These are phyloP conservation scores for Caenorhabditis inopinata DNA, from an alignment of 1,140 invertebrate genomes.

Conservation along the genomic window DNA sequence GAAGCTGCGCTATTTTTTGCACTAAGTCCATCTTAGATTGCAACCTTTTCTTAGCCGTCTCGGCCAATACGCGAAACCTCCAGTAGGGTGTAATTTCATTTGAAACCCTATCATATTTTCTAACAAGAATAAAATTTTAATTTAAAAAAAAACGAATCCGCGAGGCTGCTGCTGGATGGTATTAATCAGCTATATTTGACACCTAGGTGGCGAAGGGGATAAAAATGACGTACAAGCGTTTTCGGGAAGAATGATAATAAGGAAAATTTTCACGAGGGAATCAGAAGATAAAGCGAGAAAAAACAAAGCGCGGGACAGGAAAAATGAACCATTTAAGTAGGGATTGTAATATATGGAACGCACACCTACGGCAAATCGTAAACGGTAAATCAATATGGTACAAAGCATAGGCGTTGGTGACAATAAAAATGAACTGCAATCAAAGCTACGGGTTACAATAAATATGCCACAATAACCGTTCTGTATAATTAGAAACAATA, in stretches of 20 bases:
- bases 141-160: background rate
- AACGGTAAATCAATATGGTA: slow-evolving; percentile 29
- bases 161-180: background rate
- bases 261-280: too few relatives aligned
- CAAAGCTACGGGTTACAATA: background rate
- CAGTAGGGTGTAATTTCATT: slow-evolving; percentile 5
- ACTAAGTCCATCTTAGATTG: background rate
- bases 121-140: slow-evolving; percentile 30
- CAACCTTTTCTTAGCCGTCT: too few relatives aligned
- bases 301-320: too few relatives aligned
- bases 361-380: slow-evolving; percentile 1
- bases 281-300: background rate
- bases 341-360: background rate
- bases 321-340: too few relatives aligned
- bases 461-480: too few relatives aligned
- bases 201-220: background rate
- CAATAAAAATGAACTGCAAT: background rate
- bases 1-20: background rate
- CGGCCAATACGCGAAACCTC: too few relatives aligned
- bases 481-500: background rate
- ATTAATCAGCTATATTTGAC: background rate
- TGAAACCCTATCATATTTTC: background rate
- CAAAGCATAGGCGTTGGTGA: background rate
- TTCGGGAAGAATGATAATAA: background rate
- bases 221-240: slow-evolving; percentile 14